Evolutionary conservation across 1,140 invertebrate species (phyloP), one percentile per base, ranked within the genome.

Genomic region (Meteorus sp.): DNA sequence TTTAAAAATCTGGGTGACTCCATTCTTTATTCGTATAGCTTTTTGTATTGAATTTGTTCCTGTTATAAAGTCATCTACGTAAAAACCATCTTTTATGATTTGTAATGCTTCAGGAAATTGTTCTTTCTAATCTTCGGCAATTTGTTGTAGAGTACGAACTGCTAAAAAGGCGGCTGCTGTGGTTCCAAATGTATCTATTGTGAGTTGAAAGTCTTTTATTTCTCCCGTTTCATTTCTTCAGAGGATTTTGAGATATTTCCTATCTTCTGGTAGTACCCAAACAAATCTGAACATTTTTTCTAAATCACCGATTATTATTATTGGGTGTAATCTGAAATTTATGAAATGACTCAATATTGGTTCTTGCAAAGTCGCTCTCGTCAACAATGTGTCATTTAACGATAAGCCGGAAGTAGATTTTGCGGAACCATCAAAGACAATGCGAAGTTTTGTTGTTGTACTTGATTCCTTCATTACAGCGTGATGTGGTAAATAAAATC

Each of bases 261-360:
- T 52, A 37, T 77, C 61, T 11, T 65, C 61, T 13, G 54, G 23
- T 20, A 63, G 20, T 0, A 77, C 58, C 23, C 50, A 51, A 1
- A 76, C 35, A 52, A 73, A 68, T 3, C 70, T 60, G 54, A 75
- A 80, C 72, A 79, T 80, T 55, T 78, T 78, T 31, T 67, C 60
- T 2, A 79, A 72, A 60, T 79, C 76, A 11, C 68, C 68, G 4
- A 58, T 61, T 11, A 73, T 17, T 6, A 59, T 59, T n/a, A 63
- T 56, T 7, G 27, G 22, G 43, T 62, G 62, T 7, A 31, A 27
- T 61, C 69, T 25, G 52, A 71, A 73, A 22, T 66, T 20, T n/a
- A 69, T 6, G 1, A 73, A 5, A n/a, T 68, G 56, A 27, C 23
- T 22, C n/a, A 65, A 60, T 17, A 73, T n/a, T 56, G 35, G 56